A percentile compares a stretch with the other conserved stretches of the same genome.
Evolutionary conservation across 2,797 vertebrate species (phyloP).

Genomic region (Phoebastria nigripes): DNA sequence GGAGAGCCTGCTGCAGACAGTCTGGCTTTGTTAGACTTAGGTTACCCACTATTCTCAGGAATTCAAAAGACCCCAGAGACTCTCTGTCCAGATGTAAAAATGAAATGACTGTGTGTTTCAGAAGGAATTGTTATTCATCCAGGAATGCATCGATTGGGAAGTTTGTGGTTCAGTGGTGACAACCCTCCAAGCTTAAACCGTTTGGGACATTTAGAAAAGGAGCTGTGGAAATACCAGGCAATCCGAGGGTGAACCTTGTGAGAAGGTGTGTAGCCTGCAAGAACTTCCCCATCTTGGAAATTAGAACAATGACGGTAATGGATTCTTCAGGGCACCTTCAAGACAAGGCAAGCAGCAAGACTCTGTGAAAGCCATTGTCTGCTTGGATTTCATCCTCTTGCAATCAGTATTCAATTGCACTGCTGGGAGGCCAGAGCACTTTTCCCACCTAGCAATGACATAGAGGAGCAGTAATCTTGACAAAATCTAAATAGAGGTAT

Average conservation of each 20-base stretch:
- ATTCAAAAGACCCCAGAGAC: neutral
- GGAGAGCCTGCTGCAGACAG: neutral
- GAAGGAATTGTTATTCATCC: neutral
- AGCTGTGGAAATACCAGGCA: neutral
- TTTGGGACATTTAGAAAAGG: neutral
- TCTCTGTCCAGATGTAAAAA: neutral
- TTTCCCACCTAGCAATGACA: neutral
- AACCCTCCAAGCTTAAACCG: neutral
- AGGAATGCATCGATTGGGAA: accelerated
- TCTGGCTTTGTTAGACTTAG: neutral
- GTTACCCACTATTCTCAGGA: accelerated
- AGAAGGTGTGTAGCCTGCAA: neutral
- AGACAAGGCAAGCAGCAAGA: neutral
- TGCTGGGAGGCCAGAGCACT: neutral
- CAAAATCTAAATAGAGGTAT: conserved; percentile 62
- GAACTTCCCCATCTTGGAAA: neutral
- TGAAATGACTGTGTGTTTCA: neutral
- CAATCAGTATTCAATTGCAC: neutral
- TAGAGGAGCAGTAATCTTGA: conserved; percentile 30
- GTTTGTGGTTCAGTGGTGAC: neutral
- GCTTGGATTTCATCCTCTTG: neutral
- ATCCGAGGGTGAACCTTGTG: accelerated
- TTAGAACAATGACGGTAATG: neutral
- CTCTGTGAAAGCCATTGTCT: neutral
- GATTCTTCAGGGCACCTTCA: neutral